Evolutionary conservation across 2,888 invertebrate species (phyloP).

Genomic region (Stenolophus ochropezus): DNA sequence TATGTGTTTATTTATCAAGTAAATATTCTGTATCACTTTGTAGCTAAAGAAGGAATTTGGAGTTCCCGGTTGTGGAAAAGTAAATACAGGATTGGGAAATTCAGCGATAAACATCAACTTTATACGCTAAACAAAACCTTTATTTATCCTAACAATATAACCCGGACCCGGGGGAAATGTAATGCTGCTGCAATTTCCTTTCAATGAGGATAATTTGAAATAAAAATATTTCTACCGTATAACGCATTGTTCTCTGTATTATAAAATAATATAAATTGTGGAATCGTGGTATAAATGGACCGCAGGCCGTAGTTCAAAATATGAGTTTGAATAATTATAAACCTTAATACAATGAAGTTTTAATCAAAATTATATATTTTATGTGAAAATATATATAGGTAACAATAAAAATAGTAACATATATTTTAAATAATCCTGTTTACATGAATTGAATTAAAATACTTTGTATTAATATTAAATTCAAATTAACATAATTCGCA

Average conservation of each 20-base stretch:
- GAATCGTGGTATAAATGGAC: too few relatives aligned
- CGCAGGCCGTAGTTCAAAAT: too few relatives aligned
- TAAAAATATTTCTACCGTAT: background rate
- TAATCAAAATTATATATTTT: too few relatives aligned
- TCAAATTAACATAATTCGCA: background rate
- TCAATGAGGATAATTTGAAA: background rate
- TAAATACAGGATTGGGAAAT: slow-evolving; percentile 23
- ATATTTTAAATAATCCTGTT: too few relatives aligned
- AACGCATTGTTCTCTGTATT: too few relatives aligned
- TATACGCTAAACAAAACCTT: slow-evolving; percentile 14
- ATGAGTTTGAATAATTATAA: too few relatives aligned
- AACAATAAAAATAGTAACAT: too few relatives aligned
- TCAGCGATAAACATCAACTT: background rate
- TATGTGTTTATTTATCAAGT: slow-evolving; percentile 8
- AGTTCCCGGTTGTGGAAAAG: background rate
- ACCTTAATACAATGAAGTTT: too few relatives aligned
- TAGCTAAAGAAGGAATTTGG: slow-evolving; percentile 24
- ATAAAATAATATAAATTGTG: too few relatives aligned
- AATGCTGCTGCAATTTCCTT: background rate
- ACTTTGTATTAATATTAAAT: too few relatives aligned
- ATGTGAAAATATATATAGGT: too few relatives aligned
- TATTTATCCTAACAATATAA: background rate
- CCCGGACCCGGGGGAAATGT: background rate
- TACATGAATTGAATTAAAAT: too few relatives aligned
- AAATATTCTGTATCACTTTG: background rate